phyloP scores from a whole-genome alignment of 2,888 invertebrate species.

The Hemistola chrysoprasaria region DNA sequence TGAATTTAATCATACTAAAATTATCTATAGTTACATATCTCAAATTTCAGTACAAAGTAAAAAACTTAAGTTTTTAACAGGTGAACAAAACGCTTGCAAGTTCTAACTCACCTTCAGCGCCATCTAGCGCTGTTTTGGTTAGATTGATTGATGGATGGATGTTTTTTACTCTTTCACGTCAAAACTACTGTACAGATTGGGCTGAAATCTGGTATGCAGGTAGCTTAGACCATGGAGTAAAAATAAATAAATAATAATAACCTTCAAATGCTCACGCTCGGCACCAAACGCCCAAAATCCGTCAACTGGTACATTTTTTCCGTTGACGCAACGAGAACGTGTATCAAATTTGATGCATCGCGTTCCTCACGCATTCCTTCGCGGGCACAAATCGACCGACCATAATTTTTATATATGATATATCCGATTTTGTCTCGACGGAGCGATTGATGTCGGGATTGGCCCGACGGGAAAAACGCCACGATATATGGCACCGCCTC shows the following conservation, averaged over 20 bases:
- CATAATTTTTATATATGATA: conserved; percentile 56
- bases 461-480: conserved; percentile 4
- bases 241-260: background rate
- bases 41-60: no score
- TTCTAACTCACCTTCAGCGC: no score
- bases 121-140: no score
- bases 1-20: no score
- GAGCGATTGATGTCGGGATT: conserved; percentile 30
- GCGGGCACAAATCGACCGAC: conserved; percentile 51
- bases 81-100: no score
- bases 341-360: conserved; percentile 67
- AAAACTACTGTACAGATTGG: no score
- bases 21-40: no score
- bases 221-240: no score
- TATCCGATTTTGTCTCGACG: conserved; percentile 34
- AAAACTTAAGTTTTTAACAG: no score
- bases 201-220: no score
- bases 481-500: conserved; percentile 6
- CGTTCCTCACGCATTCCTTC: conserved; percentile 51
- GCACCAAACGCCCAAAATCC: conserved; percentile 41
- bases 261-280: conserved; percentile 16
- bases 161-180: no score
- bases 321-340: conserved; percentile 49
- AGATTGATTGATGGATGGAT: no score
- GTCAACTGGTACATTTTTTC: conserved; percentile 58